Evolutionary conservation across 2,888 invertebrate species (phyloP).

Genomic region (Cepaea hortensis): DNA sequence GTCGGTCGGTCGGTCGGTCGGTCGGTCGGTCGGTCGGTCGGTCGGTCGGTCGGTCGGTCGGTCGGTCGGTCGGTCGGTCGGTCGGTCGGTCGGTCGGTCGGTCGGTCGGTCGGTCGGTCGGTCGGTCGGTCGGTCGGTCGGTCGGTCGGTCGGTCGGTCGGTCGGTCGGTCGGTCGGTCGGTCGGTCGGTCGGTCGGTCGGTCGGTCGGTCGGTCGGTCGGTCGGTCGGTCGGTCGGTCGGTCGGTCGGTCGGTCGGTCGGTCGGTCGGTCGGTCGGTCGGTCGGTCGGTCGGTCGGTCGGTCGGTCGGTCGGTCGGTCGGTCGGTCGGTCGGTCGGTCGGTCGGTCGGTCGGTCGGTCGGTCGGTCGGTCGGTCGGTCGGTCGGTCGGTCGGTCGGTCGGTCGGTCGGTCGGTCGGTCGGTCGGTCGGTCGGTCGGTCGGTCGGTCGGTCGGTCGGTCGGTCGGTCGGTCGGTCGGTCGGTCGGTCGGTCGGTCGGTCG

Average conservation of each 20-base stretch:
- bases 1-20: slow-evolving; percentile 19
- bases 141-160: slow-evolving; percentile 16
- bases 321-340: slow-evolving; percentile 16
- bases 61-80: slow-evolving; percentile 19
- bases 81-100: slow-evolving; percentile 16
- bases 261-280: slow-evolving; percentile 16
- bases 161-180: slow-evolving; percentile 19
- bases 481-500: slow-evolving; percentile 19
- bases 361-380: slow-evolving; percentile 19
- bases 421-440: slow-evolving; percentile 19
- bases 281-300: slow-evolving; percentile 19
- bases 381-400: slow-evolving; percentile 16
- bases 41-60: slow-evolving; percentile 19
- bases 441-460: slow-evolving; percentile 16
- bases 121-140: slow-evolving; percentile 19
- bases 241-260: slow-evolving; percentile 19
- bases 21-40: slow-evolving; percentile 19
- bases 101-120: slow-evolving; percentile 19
- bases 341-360: slow-evolving; percentile 19
- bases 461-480: slow-evolving; percentile 19
- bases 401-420: slow-evolving; percentile 19
- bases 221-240: slow-evolving; percentile 19
- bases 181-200: slow-evolving; percentile 19
- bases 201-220: slow-evolving; percentile 16
- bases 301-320: slow-evolving; percentile 19